Conservation (phyloP, 2,797 vertebrate genomes). For the Gallinago stenura region DNA sequence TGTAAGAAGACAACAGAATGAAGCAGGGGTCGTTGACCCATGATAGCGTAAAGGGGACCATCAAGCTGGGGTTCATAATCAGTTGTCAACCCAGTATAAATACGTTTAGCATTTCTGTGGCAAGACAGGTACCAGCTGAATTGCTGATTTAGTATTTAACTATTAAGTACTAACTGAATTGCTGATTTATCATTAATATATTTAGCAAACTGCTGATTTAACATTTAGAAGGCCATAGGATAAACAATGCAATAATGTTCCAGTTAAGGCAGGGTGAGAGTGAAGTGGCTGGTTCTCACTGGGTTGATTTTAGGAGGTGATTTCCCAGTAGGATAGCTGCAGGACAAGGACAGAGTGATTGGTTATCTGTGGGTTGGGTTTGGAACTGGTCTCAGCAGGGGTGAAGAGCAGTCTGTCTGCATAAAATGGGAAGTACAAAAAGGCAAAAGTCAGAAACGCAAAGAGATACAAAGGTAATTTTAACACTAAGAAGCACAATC, state of each 20-base stretch:
- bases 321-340: not conserved
- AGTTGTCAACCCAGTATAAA: not conserved
- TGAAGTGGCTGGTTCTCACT: not conserved
- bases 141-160: not conserved
- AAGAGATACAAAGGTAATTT: not conserved
- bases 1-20: not conserved
- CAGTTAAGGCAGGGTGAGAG: not conserved
- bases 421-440: not conserved
- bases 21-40: not conserved
- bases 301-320: fast-evolving
- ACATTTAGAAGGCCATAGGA: not conserved
- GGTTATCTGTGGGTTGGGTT: not conserved
- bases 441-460: not conserved
- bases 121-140: not conserved
- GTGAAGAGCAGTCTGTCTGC: not conserved
- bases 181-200: not conserved
- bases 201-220: not conserved
- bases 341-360: not conserved
- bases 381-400: not conserved
- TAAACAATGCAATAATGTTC: not conserved
- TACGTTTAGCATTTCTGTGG: not conserved
- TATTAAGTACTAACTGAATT: not conserved
- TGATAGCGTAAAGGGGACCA: not conserved
- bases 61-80: not conserved
- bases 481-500: not conserved